Base-by-base conservation (phyloP, 2,888 invertebrate species). In the Caenorhabditis macrosperma region DNA sequence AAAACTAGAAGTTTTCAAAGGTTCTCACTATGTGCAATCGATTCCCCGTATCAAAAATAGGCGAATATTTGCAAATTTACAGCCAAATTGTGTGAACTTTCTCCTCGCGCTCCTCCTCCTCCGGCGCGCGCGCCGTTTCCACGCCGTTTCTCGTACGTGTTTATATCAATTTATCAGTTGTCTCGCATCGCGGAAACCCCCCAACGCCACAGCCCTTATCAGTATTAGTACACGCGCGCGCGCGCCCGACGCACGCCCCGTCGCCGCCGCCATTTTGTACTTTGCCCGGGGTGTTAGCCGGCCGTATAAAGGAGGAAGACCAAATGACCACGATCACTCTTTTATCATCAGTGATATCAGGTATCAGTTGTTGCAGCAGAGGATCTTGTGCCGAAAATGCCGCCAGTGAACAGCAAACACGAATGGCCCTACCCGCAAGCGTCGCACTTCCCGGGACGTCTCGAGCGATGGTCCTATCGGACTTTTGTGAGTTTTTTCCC, bases 401-500 rank as follows among this genome's bases (percentile, higher is more conserved):
- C 71, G 17, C 61, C 71, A 54, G 61, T 63, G 33, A 71, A 54
- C 61, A 71, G 71, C 61, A 71, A 71, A 60, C 52, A 30, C 15
- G 61, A 61, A 44, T 71, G 71, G 71, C 71, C 71, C 17, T 71
- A 71, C 24, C 71, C 71, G 10, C 52, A 52, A 60, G 50, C 22
- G 9, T 46, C 24, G 9, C 30, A 24, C 1, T 71, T 71, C 12
- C 71, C 71, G 3, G 46, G 61, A 17, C 10, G 44, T 30, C 7
- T 71, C 3, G 71, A 71, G 35, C 38, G 71, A n/a, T 54, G 44
- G 15, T 52, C 60, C 6, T 77, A 77, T 24, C 55, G 57, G 48
- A 57, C 57, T 15, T 69, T 63, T 63, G 76, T 77, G 22, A 63
- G 76, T 68, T 38, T n/a, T n/a, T n/a, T n/a, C n/a, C n/a, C n/a